Percentiles rank a stretch among this genome's conserved stretches.
Conservation (phyloP, 2,797 vertebrate genomes). For the Sebastes flavidus region DNA sequence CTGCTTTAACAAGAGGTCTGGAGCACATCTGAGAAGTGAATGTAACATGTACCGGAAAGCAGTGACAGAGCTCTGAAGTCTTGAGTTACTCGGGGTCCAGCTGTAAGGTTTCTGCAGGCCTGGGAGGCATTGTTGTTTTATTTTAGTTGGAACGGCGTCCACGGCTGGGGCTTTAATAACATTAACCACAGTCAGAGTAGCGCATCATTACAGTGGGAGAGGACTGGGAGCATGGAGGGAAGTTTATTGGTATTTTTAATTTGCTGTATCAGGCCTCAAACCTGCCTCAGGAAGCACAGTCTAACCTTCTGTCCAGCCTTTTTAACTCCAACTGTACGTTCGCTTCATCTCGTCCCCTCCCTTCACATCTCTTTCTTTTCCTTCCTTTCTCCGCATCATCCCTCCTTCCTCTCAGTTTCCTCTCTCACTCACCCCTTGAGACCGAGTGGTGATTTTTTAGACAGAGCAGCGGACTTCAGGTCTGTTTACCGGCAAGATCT, state of each 20-base stretch:
- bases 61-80: conserved; percentile 44
- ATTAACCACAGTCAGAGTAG: conserved; percentile 71
- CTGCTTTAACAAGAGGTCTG: conserved; percentile 37
- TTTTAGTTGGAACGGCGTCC: conserved; percentile 72
- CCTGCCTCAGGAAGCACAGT: conserved; percentile 36
- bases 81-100: conserved; percentile 67
- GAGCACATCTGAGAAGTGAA: conserved; percentile 46
- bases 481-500: conserved; percentile 74
- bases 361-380: conserved; percentile 29
- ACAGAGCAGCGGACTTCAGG: conserved; percentile 46
- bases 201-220: conserved; percentile 53
- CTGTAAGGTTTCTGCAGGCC: conserved; percentile 61
- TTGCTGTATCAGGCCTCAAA: conserved; percentile 22
- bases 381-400: conserved; percentile 54
- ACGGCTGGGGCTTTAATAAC: conserved; percentile 69
- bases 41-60: conserved; percentile 60
- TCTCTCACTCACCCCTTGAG: conserved; percentile 65
- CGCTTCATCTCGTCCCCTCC: conserved; percentile 32
- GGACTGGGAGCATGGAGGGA: not conserved
- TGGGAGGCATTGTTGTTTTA: conserved; percentile 73
- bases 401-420: conserved; percentile 62
- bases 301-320: conserved; percentile 17
- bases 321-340: conserved; percentile 20
- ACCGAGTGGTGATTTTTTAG: conserved; percentile 49
- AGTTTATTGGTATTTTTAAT: conserved; percentile 26